Base-by-base conservation (phyloP, 2,113 vertebrate genomes). In the Saguinus imperator region DNA sequence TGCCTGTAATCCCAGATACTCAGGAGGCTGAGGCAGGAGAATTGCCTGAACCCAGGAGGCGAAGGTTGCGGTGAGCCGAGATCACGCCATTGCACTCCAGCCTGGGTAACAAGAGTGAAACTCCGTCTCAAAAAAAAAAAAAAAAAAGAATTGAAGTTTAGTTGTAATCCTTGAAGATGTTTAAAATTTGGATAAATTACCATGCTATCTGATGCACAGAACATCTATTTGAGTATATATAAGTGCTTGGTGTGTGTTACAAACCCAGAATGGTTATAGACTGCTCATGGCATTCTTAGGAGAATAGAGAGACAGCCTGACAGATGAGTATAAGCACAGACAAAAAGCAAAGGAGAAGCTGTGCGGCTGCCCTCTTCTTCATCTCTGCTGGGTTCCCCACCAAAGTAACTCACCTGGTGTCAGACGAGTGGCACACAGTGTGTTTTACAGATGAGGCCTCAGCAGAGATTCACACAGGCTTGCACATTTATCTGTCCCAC, bases 381-480 rank as follows among this genome's bases (percentile, higher is more conserved):
- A 96, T 98, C 98, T 98, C 97, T 91, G 97, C 97, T 97, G 97
- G 98, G 89, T 98, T 98, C 85, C 90, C 76, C 73, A 93, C 40
- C 94, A 96, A 55, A 96, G 96, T 80, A 98, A 81, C 98, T 97
- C 98, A 98, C 98, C 98, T 98, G 98, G 96, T 98, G 97, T 97
- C 96, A 94, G 98, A 89, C 55, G 13, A 94, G 91, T 97, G 98
- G 97, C 87, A 80, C 94, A 77, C 57, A 20, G 98, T 97, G 97
- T 98, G 95, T 91, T 97, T 98, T 98, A 97, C 98, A 98, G 98
- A 98, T 96, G 97, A 97, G 37, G 94, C 79, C 76, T 98, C 96
- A 35, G 92, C 96, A 40, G 89, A 96, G 97, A 91, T 96, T 98
- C 93, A 85, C 8, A 0, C 86, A 90, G 97, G 98, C 98, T 75